Evolutionary conservation across 2,888 invertebrate genomes (phyloP).

Genomic region (Invenusta paracnida): DNA sequence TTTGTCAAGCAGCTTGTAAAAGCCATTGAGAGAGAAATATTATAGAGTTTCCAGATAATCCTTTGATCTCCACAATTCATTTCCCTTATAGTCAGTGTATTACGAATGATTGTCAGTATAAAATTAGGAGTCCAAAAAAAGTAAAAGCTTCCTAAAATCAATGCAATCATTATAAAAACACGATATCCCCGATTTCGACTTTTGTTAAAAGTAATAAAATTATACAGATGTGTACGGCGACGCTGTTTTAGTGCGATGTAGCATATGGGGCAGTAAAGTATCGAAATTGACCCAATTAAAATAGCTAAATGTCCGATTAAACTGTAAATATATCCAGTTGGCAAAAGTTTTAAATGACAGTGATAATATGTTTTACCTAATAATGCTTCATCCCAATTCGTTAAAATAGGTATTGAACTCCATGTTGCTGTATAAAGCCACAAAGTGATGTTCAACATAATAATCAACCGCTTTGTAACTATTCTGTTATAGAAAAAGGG

Average conservation of each 20-base stretch:
- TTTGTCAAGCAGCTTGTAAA: slow-evolving; percentile 15
- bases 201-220: not conserved
- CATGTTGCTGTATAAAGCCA: not conserved
- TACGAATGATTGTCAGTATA: not conserved
- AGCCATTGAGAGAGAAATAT: not conserved
- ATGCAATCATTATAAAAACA: not conserved
- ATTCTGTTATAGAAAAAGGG: not conserved
- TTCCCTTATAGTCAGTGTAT: not conserved
- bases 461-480: not conserved
- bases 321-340: not conserved
- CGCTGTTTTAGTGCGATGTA: not conserved
- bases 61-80: not conserved
- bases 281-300: not conserved
- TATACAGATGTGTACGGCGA: not conserved
- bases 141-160: not conserved
- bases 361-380: not conserved
- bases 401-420: not conserved
- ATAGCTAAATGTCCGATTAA: not conserved
- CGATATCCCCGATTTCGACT: not conserved
- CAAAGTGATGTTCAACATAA: not conserved
- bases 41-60: not conserved
- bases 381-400: not conserved
- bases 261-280: not conserved
- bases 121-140: slow-evolving; percentile 15
- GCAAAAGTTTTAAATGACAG: slow-evolving; percentile 6